Base-by-base conservation (phyloP, 2,888 invertebrate genomes). In the Pseudococcus jackbeardsleyi region DNA sequence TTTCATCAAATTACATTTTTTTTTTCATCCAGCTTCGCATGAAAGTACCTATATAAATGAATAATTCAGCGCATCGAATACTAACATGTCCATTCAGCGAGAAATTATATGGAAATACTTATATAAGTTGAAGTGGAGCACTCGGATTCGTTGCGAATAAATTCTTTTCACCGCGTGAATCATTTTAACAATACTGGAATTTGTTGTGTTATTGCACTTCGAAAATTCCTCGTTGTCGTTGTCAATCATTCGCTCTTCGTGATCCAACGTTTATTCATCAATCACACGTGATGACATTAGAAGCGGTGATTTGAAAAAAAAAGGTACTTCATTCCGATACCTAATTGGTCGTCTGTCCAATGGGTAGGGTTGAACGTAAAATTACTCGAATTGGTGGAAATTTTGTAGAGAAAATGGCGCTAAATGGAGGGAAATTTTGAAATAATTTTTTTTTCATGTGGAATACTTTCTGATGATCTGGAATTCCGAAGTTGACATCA, bases 1-100 rank as follows among this genome's bases (percentile, higher is more conserved):
- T 46, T 82, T 82, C 42, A 82, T 82, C 79, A 82, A 82, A 82
- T 82, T 72, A 39, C 79, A 79, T n/a, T 82, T 46, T 82, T 82
- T 79, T 46, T 46, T 72, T 42, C 42, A 42, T 82, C 42, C 33
- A 42, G 42, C 79, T 42, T 82, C 46, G 42, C 79, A 82, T 46
- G 42, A 82, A 72, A 72, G 33, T 46, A 82, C 46, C 79, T 82
- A 46, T 39, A 46, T 39, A 19, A 46, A 82, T 82, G 79, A 82
- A 82, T 82, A 46, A 82, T 82, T 82, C 79, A 82, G 22, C 15
- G 33, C 79, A 82, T 82, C 79, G 17, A 82, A 82, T 82, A 72
- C 72, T 72, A 82, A 82, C 79, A 82, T 82, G 79, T 82, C 79
- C 79, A 82, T 82, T 82, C 46, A 46, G 39, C 79, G 42, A 82